A percentile compares a stretch with the other conserved stretches of the same genome.
phyloP scores from a whole-genome alignment of 2,797 vertebrate genomes.

The Microctenopoma steveboyesi region DNA sequence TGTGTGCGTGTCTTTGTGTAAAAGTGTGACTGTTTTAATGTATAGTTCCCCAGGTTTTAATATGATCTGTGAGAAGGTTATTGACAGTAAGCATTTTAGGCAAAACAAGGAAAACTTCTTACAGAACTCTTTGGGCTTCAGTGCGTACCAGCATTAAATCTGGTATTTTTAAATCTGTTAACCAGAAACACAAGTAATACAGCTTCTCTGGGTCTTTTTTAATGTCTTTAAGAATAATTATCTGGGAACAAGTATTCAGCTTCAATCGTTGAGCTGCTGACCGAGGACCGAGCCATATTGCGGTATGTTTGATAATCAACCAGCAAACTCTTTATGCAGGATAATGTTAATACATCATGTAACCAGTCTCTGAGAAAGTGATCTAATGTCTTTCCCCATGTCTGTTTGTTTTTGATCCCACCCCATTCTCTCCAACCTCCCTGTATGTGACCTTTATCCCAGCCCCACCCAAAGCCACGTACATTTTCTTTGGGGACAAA shows the following conservation, averaged over 20 bases:
- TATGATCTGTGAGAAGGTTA: no score
- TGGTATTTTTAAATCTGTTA: no score
- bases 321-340: background rate
- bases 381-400: constrained; percentile 27
- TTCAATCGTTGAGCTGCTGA: background rate
- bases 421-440: constrained; percentile 53
- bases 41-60: no score
- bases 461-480: constrained; percentile 74
- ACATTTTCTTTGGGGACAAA: constrained; percentile 84
- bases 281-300: background rate
- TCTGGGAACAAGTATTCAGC: background rate
- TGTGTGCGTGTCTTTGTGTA: no score
- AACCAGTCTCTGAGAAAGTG: constrained; percentile 48
- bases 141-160: background rate
- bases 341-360: constrained; percentile 6
- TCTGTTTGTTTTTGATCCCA: constrained; percentile 72
- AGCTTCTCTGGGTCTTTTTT: background rate
- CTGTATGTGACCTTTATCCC: constrained; percentile 62
- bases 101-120: background rate
- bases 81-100: background rate
- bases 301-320: background rate
- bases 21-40: no score
- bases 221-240: background rate
- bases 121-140: background rate
- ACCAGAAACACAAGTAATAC: background rate